phyloP scores from a whole-genome alignment of 2,113 vertebrate species.

The Phocoena phocoena region DNA sequence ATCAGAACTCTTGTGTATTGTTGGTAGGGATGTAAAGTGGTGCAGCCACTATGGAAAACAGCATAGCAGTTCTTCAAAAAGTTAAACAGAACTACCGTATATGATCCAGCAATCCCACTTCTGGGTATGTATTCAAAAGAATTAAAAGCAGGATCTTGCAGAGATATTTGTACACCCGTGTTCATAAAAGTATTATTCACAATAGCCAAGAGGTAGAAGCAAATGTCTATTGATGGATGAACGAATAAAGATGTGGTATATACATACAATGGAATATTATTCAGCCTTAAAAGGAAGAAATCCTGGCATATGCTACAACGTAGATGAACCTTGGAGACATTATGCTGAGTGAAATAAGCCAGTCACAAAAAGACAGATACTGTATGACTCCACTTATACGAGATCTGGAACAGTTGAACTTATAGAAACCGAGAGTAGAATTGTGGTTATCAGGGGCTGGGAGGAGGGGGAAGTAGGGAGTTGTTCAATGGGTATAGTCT shows the following conservation, averaged over 20 bases:
- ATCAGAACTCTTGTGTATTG: neutral
- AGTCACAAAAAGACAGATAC: neutral
- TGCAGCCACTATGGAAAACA: neutral
- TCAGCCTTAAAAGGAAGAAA: neutral
- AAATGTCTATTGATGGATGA: neutral
- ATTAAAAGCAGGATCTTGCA: neutral
- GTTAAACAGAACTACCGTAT: neutral
- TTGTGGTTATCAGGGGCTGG: neutral
- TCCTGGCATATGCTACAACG: neutral
- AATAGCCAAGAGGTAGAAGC: neutral
- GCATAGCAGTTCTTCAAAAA: neutral
- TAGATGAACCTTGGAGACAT: neutral
- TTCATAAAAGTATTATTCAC: neutral
- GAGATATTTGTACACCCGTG: neutral
- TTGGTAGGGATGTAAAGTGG: neutral
- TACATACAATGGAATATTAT: neutral
- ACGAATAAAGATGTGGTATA: neutral
- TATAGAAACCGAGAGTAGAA: neutral
- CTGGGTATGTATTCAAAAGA: neutral
- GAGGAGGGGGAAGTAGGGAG: neutral
- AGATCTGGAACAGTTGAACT: neutral
- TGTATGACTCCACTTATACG: neutral
- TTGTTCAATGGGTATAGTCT: neutral
- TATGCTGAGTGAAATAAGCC: neutral
- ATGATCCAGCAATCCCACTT: neutral